These are phyloP conservation scores for Seira sanloemensis DNA, from an alignment of 2,888 invertebrate genomes.

Conservation along the genomic window DNA sequence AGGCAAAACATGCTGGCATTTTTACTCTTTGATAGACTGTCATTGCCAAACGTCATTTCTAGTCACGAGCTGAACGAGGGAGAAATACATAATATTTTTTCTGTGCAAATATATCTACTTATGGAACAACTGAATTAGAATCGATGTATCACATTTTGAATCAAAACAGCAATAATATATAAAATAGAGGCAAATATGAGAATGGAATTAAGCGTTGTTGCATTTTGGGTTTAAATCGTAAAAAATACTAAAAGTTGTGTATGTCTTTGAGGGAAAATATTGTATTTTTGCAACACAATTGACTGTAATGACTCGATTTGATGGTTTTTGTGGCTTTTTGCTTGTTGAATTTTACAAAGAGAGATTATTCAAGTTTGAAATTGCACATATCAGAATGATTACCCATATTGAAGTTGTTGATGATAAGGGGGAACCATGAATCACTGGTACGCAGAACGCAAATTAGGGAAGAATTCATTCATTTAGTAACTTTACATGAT, in stretches of 20 bases:
- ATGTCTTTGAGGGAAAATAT: conserved; percentile 19
- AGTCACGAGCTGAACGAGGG: conserved; percentile 51
- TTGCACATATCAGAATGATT: too few species aligned
- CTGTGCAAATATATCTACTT: too few species aligned
- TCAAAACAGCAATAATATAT: conserved; percentile 21
- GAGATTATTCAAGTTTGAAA: conserved; percentile 12
- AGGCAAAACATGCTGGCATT: conserved; percentile 51
- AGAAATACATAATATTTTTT: too few species aligned
- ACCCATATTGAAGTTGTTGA: too few species aligned
- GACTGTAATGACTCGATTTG: conserved; percentile 24
- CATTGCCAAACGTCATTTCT: conserved; percentile 57
- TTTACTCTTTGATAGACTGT: conserved; percentile 43
- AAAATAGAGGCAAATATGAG: too few species aligned
- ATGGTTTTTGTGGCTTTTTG: conserved; percentile 36
- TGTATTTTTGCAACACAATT: conserved; percentile 36
- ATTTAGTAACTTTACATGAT: background rate
- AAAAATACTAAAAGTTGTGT: too few species aligned
- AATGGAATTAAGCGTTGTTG: too few species aligned
- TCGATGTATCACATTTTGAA: conserved; percentile 26
- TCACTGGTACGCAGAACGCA: conserved; percentile 15
- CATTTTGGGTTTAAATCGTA: too few species aligned
- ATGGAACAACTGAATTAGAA: too few species aligned
- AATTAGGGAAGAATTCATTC: conserved; percentile 32
- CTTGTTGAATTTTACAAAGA: too few species aligned
- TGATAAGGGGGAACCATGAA: conserved; percentile 34